Conservation (phyloP, 2,888 invertebrate genomes). For the Lasioglossum leucozonium region DNA sequence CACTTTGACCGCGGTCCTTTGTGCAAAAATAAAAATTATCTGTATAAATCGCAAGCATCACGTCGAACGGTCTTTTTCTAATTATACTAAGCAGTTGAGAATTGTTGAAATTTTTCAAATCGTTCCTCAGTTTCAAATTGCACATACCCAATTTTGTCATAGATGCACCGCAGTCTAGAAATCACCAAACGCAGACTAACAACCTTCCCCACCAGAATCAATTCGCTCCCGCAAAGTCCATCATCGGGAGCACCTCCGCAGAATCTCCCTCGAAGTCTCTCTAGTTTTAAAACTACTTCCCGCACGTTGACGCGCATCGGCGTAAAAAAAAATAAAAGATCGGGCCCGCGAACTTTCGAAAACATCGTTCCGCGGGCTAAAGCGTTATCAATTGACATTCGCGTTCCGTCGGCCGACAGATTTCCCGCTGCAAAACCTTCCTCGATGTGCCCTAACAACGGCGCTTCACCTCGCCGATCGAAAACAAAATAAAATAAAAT, state of each 20-base stretch:
- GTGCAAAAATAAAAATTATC: too few relatives aligned
- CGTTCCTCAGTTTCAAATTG: too few relatives aligned
- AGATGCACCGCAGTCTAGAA: too few relatives aligned
- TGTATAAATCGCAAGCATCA: too few relatives aligned
- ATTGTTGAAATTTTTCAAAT: too few relatives aligned
- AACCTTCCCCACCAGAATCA: too few relatives aligned
- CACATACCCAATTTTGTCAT: too few relatives aligned
- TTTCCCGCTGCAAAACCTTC: constrained; percentile 28
- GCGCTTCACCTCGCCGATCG: not conserved
- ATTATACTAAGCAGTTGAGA: too few relatives aligned
- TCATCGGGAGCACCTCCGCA: not conserved
- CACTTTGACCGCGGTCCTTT: too few relatives aligned
- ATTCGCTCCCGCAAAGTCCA: too few relatives aligned
- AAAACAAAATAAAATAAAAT: not conserved
- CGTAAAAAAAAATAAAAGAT: not conserved
- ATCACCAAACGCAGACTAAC: too few relatives aligned
- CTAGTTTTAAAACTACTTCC: not conserved
- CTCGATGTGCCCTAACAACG: constrained; percentile 1
- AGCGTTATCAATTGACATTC: constrained; percentile 1
- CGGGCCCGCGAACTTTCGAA: not conserved
- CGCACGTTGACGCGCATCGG: not conserved
- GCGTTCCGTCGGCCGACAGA: constrained; percentile 18
- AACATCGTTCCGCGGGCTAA: constrained; percentile 3
- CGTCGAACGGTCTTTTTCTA: too few relatives aligned
- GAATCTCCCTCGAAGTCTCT: not conserved